A percentile compares a stretch with the other conserved stretches of the same genome.
Evolutionary conservation across 2,888 invertebrate genomes (phyloP).

Genomic region (Belgica antarctica): DNA sequence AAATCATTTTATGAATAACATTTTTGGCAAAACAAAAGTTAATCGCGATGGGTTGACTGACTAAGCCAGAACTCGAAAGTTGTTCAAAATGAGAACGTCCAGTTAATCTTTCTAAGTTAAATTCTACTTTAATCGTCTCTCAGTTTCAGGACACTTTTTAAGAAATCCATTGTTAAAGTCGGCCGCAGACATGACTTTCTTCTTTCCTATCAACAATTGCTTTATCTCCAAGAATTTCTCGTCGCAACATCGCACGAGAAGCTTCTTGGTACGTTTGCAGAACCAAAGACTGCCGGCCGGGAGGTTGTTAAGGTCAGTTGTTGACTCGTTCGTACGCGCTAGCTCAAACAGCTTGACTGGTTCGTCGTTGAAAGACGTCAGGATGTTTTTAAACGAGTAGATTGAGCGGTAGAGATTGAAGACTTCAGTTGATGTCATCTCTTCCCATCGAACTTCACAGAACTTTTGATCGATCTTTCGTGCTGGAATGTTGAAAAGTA

Average conservation of each 20-base stretch:
- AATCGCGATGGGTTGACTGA: too few species aligned
- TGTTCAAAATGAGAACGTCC: too few species aligned
- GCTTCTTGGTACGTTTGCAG: slow-evolving; percentile 58
- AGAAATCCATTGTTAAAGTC: slow-evolving; percentile 88
- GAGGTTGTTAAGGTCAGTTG: slow-evolving; percentile 46
- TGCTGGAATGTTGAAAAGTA: slow-evolving; percentile 62
- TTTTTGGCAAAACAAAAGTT: too few species aligned
- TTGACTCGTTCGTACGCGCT: slow-evolving; percentile 41
- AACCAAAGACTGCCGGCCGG: slow-evolving; percentile 63
- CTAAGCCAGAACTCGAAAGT: too few species aligned
- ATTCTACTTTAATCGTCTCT: slow-evolving; percentile 52
- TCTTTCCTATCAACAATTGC: slow-evolving; percentile 65
- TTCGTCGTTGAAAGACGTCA: slow-evolving; percentile 62
- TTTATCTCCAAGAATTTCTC: slow-evolving; percentile 64
- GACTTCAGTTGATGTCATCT: slow-evolving; percentile 63
- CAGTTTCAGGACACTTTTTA: slow-evolving; percentile 57
- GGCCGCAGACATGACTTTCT: slow-evolving; percentile 69
- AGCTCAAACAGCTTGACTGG: slow-evolving; percentile 65
- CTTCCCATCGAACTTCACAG: slow-evolving; percentile 65
- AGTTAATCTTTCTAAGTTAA: slow-evolving; percentile 45
- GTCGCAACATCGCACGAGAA: slow-evolving; percentile 68
- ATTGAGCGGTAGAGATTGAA: slow-evolving; percentile 72
- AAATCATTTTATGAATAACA: slow-evolving; percentile 34
- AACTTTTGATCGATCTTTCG: slow-evolving; percentile 67
- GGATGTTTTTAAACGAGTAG: slow-evolving; percentile 62